Evolutionary conservation across 2,888 invertebrate species (phyloP), one percentile per base, ranked within the genome.

Genomic region (Ctena decussata): DNA sequence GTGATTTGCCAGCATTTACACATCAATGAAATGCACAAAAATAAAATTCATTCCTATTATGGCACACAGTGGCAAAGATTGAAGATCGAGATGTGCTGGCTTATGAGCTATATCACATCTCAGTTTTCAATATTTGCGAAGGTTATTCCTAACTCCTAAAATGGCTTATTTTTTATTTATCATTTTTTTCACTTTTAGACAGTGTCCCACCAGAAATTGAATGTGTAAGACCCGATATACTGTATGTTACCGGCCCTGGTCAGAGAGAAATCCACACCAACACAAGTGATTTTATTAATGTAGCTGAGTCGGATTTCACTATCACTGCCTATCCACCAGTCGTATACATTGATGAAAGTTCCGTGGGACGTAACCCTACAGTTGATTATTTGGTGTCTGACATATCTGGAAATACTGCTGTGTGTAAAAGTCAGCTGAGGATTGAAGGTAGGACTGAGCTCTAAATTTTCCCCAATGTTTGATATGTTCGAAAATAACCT

Each of bases 381-480:
- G 39, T 91, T 37, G 82, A 73, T 1, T 87, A 86, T n/a, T 87
- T 85, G 11, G 93, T 89, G 0, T 81, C 74, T 0, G 93, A 93
- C 74, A 53, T 81, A 0, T 73, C 90, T 0, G 85, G 84, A 8
- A 93, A 93, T 53, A 80, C 86, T 1, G 91, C 85, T 11, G 35
- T 73, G 0, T 93, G 93, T 71, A 46, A 60, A 0, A 89, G 89
- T 32, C 93, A 93, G 90, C 71, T 93, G 35, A 85, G 80, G n/a
- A 91, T 92, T 27, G 87, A 84, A 90, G 92, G 93, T 93, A 87
- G 21, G 46, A 3, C 21, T 15, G n/a, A n/a, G n/a, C n/a, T n/a
- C n/a, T n/a, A n/a, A n/a, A n/a, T n/a, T n/a, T n/a, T n/a, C n/a
- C n/a, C n/a, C n/a, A n/a, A n/a, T n/a, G n/a, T n/a, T n/a, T n/a